Evolutionary conservation across 2,113 vertebrate species (phyloP), one percentile per base, ranked within the genome.

Genomic region (Centropus bengalensis): DNA sequence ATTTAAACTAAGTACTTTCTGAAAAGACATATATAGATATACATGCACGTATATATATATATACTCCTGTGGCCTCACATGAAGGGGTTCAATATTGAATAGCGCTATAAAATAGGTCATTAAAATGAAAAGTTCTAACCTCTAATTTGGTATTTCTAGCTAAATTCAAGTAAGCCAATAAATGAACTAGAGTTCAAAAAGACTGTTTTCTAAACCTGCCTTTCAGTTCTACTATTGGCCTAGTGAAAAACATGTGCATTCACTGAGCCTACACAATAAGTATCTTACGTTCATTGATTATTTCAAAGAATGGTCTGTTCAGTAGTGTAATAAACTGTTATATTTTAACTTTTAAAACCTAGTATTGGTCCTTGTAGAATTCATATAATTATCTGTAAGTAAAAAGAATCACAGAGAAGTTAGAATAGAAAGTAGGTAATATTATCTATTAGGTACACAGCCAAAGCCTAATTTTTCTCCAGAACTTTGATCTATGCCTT

Each of bases 31-130:
- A 10, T 12, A 20, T 21, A 42, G n/a, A 36, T 24, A 14, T 4
- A 27, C 1, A 23, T 0, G 64, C 2, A 19, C 1, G 20, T 19
- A 19, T 19, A 23, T 26, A 27, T 19, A 28, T 9, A 27, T 26
- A 10, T 52, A 12, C 9, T 60, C 7, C 8, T 47, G 45, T 66
- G 36, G 4, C 11, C 15, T 60, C 36, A 79, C 19, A 16, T 51
- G 40, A 63, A 64, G 8, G 14, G 12, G 2, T 42, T 77, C 26
- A 70, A 3, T 47, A 19, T 63, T 93, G 62, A 44, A 27, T 36
- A 14, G 2, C 23, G 45, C 13, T 49, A 26, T 32, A 18, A 1
- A 63, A 14, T 12, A 8, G 19, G 47, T 4, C 6, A 60, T 28
- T 47, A 60, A 7, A 82, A 76, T 6, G 36, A 88, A 73, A 15